Base-by-base conservation (phyloP, 2,113 vertebrate genomes). In the Hemichromis elongatus region DNA sequence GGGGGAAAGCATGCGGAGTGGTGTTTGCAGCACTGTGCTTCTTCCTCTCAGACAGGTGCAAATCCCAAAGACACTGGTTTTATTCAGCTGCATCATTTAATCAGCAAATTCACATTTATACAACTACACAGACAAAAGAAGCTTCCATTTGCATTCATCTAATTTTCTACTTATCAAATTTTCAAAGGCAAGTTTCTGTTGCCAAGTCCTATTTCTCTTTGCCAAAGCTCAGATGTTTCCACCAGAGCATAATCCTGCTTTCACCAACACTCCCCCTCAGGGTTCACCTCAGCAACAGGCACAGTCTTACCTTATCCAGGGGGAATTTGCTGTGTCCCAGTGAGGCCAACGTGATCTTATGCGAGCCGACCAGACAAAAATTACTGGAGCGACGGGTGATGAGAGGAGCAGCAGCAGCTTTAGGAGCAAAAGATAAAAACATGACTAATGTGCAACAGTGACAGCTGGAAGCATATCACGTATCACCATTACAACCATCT, bases 281-380 rank as follows among this genome's bases (percentile, higher is more conserved):
- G 33, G 30, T 50, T 56, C 24, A 45, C 4, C 7, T 16, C 1
- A 53, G 3, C n/a, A 61, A 24, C 30, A 18, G 68, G 19, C 40
- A 33, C 56, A 33, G 11, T 50, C 0, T 61, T 79, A 97, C 97
- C 95, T 97, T 97, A 68, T 97, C 96, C 68, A 97, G 89, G 3
- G 94, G 95, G 88, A 97, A 97, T 92, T 96, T 96, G 80, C 85
- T 92, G 88, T 93, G 94, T 63, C 96, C 96, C 86, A 97, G 90
- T 3, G 96, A 97, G 70, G 94, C 88, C 86, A 97, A 81, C 2
- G 94, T 94, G 88, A 97, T 91, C 85, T 95, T 96, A 56, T 96
- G 95, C 11, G 95, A 97, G 6, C 97, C 97, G 42, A 97, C 97
- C 37, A 97, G 91, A 79, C 82, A 88, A 45, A 97, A 97, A 90